Base-by-base conservation (phyloP, 2,888 invertebrate genomes). In the Mimas tiliae region DNA sequence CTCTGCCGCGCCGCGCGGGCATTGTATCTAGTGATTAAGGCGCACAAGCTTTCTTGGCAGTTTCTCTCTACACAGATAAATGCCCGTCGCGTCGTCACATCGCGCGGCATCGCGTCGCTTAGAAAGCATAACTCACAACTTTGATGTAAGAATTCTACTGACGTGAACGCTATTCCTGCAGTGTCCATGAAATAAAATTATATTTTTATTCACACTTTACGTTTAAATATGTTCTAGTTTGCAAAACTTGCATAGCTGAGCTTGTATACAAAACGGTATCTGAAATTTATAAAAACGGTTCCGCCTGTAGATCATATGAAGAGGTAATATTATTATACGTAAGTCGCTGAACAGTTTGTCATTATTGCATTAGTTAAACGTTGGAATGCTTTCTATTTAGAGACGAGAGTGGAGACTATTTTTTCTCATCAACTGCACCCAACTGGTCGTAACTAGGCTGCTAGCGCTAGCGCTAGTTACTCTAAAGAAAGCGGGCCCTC, bases 401-500 rank as follows among this genome's bases (percentile, higher is more conserved):
- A 65, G 55, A 65, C 65, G 65, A 65, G 48, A 48, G 47, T 45
- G 62, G 47, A 58, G 65, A 58, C 38, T 48, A 34, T 65, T 65
- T 65, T 65, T 65, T 58, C 64, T 64, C 45, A 53, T 58, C 55
- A 58, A 65, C 65, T 65, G 65, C 65, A 65, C 65, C 65, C 58
- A 65, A 55, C 65, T 65, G 47, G 65, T 67, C 62, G 55, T 62
- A 90, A 83, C 84, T 86, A 77, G 87, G 85, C 82, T 87, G 77
- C 74, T 72, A 74, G 74, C 69, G 77, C 74, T 72, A 74, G 74
- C 69, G 70, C 74, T 70, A 70, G 74, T 72, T 74, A 72, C 81
- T 81, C 67, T 77, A 76, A 89, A 88, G 91, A 91, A 91, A 91
- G 90, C 84, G 85, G 84, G 86, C 90, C 89, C 88, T 88, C 84